Base-by-base conservation (phyloP, 2,888 invertebrate genomes). In the Acrobasis suavella region DNA sequence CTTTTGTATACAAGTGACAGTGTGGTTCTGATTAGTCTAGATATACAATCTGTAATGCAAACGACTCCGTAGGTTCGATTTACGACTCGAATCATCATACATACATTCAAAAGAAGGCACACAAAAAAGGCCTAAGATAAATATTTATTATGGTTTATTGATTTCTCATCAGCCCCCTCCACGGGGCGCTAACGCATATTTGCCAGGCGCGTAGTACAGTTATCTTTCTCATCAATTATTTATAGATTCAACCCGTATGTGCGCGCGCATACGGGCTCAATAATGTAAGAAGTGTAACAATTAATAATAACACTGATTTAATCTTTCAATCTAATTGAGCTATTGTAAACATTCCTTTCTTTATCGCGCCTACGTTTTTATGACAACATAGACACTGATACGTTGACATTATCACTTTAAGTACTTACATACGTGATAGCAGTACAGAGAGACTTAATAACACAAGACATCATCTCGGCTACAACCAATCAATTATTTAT, bases 291-390 rank as follows among this genome's bases (percentile, higher is more conserved):
- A 84, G 78, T 74, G 67, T 74, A 70, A 77, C 79, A 80, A 86
- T 83, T 87, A 85, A 86, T 87, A 85, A 86, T 83, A 75, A 79
- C 81, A 76, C 76, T 79, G 87, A 88, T 87, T 86, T 83, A 82
- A 80, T 78, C 46, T 1, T 46, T 14, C 46, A 83, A 87, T 79
- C 80, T 76, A 83, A 87, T 80, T 72, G 71, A 67, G 69, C 80
- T 68, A 86, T 87, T 87, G 85, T 85, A 73, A 67, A 71, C 70
- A 69, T 70, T 71, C 70, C 69, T 75, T 70, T 71, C n/a, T 72
- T 72, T 75, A 74, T 72, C 71, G 55, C 71, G 61, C 38, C 16
- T 39, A 64, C 61, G 68, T 75, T 80, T 78, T 78, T 42, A 56
- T 14, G 56, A 65, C 65, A 64, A 38, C 39, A 16, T 42, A 17